Percentiles rank a stretch among this genome's conserved stretches.
Conservation (phyloP, 2,888 invertebrate species). For the Eristalinus sepulchralis region DNA sequence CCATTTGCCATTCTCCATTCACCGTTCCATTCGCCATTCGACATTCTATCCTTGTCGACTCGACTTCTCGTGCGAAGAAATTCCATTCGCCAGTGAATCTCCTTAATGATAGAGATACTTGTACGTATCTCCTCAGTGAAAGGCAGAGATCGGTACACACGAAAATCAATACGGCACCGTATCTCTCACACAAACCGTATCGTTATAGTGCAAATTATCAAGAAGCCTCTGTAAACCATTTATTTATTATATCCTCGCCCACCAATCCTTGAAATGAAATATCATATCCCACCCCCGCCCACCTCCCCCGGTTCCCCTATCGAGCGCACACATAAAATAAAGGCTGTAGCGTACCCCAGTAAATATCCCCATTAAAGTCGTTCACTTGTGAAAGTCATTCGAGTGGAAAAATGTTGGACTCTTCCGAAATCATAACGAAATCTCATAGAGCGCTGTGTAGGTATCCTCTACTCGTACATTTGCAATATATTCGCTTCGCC, state of each 20-base stretch:
- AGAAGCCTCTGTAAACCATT: slow-evolving; percentile 49
- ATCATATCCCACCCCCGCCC: slow-evolving; percentile 27
- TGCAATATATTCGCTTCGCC: not conserved
- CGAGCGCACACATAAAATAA: not conserved
- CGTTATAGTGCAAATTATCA: slow-evolving; percentile 56
- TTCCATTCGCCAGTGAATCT: slow-evolving; percentile 13
- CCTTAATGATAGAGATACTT: not conserved
- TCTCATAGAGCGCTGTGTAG: slow-evolving; percentile 25
- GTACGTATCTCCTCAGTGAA: not conserved
- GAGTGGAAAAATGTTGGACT: slow-evolving; percentile 68
- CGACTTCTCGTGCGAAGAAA: slow-evolving; percentile 4
- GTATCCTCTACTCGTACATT: not conserved
- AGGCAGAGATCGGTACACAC: not conserved
- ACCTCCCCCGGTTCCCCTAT: not conserved
- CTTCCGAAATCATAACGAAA: slow-evolving; percentile 68
- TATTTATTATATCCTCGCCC: slow-evolving; percentile 27
- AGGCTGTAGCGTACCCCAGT: slow-evolving; percentile 39
- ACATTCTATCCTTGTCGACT: not conserved
- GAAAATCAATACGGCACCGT: slow-evolving; percentile 45
- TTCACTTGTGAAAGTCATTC: slow-evolving; percentile 68
- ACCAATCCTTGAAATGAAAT: slow-evolving; percentile 57
- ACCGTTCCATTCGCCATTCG: too few species aligned
- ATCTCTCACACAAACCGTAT: slow-evolving; percentile 29
- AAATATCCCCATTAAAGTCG: slow-evolving; percentile 68
- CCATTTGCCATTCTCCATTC: too few species aligned